Evolutionary conservation across 2,888 invertebrate genomes (phyloP), one percentile per base, ranked within the genome.

Genomic region (Drosophila prolongata): DNA sequence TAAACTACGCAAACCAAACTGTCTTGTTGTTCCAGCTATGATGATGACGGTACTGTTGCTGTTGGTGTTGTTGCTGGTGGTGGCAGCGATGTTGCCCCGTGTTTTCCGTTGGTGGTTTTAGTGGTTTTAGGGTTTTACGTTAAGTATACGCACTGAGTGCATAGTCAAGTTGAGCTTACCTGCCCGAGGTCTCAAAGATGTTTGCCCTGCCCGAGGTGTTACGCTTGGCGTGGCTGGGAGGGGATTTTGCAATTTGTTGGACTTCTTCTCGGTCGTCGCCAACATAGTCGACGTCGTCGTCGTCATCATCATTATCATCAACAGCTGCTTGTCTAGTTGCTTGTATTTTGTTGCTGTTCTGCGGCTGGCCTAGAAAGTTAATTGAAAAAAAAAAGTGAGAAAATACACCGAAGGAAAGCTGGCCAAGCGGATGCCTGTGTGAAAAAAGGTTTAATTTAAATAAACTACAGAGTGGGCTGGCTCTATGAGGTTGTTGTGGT

Each of bases 221-320:
- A 13, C 40, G 67, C 43, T 50, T 11, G 53, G 46, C 24, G 76
- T 57, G 71, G 83, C 86, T 74, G 70, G 82, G 70, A 72, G 88
- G 86, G 88, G 86, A 89, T 89, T 82, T 89, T 75, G 75, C 86
- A 89, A 89, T 89, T 84, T 89, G 84, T 89, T 85, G 69, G 82
- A 77, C 88, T 84, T 89, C 85, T 77, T 72, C 78, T 79, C 73
- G 80, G 77, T 67, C 89, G 80, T 65, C 80, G 62, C 43, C 56
- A 64, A 49, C 74, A 67, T 65, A 52, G 44, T 53, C 58, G 37
- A 53, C 53, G 50, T 43, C 58, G 42, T 75, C 47, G 47, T 56
- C 52, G 44, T 70, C 69, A 65, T 78, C 65, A 87, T 64, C 79
- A 84, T 76, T 72, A 83, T 64, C 66, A 80, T 59, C 78, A 80